Evolutionary conservation across 2,888 invertebrate genomes (phyloP).

Genomic region (Oscheius sp.): DNA sequence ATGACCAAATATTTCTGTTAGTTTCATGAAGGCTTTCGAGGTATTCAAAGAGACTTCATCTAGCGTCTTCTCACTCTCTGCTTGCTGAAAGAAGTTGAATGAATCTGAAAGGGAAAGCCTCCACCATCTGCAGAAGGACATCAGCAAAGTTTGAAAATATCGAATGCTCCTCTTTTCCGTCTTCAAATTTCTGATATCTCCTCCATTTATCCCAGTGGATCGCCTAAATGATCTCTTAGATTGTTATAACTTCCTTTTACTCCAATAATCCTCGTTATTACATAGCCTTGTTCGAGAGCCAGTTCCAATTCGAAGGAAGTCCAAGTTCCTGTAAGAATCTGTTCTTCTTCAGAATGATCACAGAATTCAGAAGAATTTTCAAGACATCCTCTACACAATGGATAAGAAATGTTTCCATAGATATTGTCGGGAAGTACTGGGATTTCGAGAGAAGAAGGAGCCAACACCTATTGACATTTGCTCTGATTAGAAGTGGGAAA

Average conservation of each 20-base stretch:
- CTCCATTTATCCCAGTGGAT: conserved; percentile 12
- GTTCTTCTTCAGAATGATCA: conserved; percentile 1
- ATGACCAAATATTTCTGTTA: conserved; percentile 10
- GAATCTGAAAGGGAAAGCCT: neutral
- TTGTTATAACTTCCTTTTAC: neutral
- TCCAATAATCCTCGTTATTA: conserved; percentile 19
- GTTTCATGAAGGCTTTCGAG: neutral
- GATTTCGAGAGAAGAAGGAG: neutral
- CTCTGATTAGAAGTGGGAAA: neutral
- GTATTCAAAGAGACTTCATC: neutral
- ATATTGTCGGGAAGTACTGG: conserved; percentile 21
- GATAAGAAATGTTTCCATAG: neutral
- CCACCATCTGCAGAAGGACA: neutral
- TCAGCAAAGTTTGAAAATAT: conserved; percentile 19
- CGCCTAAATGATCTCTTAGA: neutral
- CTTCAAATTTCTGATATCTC: neutral
- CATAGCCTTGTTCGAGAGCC: conserved; percentile 25
- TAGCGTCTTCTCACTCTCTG: neutral
- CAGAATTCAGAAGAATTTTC: neutral
- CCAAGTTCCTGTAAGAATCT: conserved; percentile 18
- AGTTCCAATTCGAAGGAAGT: conserved; percentile 22
- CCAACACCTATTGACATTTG: conserved; percentile 7
- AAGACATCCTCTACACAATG: conserved; percentile 11
- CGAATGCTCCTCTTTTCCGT: neutral
- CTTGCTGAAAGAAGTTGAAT: neutral